Conservation (phyloP, 2,888 invertebrate species). For the Campopleginae sp. region DNA sequence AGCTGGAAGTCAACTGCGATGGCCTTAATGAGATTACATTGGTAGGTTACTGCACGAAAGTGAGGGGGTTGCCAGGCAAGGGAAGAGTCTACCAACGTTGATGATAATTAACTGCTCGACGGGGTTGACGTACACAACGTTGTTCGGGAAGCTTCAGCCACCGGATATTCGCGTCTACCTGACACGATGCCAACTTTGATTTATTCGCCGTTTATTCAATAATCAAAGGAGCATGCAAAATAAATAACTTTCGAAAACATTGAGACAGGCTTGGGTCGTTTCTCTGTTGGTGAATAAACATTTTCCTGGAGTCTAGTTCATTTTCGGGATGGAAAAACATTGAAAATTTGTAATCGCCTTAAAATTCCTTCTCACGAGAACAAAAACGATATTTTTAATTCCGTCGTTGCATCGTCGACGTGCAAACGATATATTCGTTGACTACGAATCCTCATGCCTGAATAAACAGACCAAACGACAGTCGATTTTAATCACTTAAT, state of each 20-base stretch:
- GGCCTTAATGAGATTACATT: constrained; percentile 71
- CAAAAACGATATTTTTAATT: no score
- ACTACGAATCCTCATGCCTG: background rate
- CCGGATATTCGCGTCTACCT: constrained; percentile 50
- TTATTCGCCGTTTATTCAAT: constrained; percentile 24
- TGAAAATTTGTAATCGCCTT: background rate
- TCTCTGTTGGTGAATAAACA: background rate
- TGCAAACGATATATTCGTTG: background rate
- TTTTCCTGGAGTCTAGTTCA: background rate
- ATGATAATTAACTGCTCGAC: constrained; percentile 73
- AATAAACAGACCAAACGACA: background rate
- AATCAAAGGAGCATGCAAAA: background rate
- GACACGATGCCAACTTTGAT: constrained; percentile 59
- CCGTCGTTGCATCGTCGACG: background rate
- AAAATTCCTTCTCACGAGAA: no score
- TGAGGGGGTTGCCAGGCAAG: background rate
- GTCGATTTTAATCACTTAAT: constrained; percentile 13
- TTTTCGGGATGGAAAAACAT: background rate
- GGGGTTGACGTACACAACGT: constrained; percentile 54
- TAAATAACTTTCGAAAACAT: background rate
- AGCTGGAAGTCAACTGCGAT: constrained; percentile 50
- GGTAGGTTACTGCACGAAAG: constrained; percentile 28
- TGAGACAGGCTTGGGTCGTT: background rate
- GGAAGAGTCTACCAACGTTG: constrained; percentile 58
- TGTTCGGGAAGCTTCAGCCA: constrained; percentile 20